Conservation (phyloP, 2,888 invertebrate genomes). For the Eupithecia inturbata region DNA sequence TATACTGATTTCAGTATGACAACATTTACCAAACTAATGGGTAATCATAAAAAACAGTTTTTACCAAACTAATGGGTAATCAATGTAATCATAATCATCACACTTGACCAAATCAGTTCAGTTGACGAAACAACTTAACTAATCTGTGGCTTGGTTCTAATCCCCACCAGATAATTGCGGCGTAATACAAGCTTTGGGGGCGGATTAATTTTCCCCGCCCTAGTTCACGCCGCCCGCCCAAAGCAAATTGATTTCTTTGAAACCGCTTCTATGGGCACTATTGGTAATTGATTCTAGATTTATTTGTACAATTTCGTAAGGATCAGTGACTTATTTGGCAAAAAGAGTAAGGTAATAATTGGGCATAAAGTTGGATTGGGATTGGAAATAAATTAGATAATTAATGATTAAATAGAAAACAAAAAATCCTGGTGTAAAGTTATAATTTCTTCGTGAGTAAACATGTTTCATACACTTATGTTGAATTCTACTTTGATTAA, state of each 20-base stretch:
- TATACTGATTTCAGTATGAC: no score
- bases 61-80: conserved; percentile 21
- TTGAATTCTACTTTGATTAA: neutral
- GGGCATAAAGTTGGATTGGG: neutral
- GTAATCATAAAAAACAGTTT: no score
- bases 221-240: conserved; percentile 52
- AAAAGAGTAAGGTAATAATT: neutral
- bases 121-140: neutral
- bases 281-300: conserved; percentile 19
- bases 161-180: conserved; percentile 67
- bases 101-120: conserved; percentile 13
- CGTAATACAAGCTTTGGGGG: conserved; percentile 59
- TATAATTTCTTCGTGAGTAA: no score
- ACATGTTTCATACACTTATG: no score
- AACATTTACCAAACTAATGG: no score
- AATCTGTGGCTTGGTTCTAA: conserved; percentile 46
- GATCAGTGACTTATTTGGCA: neutral
- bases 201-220: conserved; percentile 69
- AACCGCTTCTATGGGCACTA: conserved; percentile 23
- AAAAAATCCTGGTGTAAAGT: no score
- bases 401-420: neutral
- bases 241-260: conserved; percentile 38
- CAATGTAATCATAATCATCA: no score
- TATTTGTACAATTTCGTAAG: conserved; percentile 6
- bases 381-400: neutral